Base-by-base conservation (phyloP, 2,888 invertebrate species). In the Coleophora deauratella region DNA sequence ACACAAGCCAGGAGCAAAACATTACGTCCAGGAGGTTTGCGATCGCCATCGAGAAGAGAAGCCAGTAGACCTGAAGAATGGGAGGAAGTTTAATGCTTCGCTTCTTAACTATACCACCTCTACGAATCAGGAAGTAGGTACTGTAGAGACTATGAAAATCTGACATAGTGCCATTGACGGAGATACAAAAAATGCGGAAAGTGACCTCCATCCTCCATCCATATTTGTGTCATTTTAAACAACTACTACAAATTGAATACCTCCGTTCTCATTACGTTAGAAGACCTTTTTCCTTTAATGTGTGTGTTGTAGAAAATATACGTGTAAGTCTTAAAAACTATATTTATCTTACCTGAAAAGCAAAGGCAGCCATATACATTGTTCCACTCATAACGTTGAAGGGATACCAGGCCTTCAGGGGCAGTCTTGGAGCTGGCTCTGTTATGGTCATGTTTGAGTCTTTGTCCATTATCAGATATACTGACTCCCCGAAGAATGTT, bases 1-100 rank as follows among this genome's bases (percentile, higher is more conserved):
- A 94, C 44, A 95, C 90, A 51, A 95, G 61, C 93, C 93, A 94
- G 1, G 93, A 94, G 63, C 94, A 94, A 77, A 95, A 95, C 55
- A 95, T 80, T 0, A 93, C 90, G 62, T 95, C 95, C 59, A 87
- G 67, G n/a, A 90, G 67, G 53, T 89, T 90, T 0, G 88, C 75
- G 27, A 90, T 87, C 0, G 82, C 57, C 87, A 91, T 88, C 0
- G 91, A 77, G 59, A 91, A 89, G 7, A 91, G 52, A 0, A 93
- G 71, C 85, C 90, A 93, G 62, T 92, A 92, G 11, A 91, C 78
- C 87, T 91, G 57, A n/a, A 30, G 27, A 31, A 10, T 14, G n/a
- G 10, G 28, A 13, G 10, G 9, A 21, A 35, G 9, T 21, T 21
- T 3, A 13, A 12, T 21, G 9, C 11, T 33, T 33, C 6, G 33